Evolutionary conservation across 2,113 vertebrate species (phyloP), one percentile per base, ranked within the genome.

Genomic region (Macquaria australasica): DNA sequence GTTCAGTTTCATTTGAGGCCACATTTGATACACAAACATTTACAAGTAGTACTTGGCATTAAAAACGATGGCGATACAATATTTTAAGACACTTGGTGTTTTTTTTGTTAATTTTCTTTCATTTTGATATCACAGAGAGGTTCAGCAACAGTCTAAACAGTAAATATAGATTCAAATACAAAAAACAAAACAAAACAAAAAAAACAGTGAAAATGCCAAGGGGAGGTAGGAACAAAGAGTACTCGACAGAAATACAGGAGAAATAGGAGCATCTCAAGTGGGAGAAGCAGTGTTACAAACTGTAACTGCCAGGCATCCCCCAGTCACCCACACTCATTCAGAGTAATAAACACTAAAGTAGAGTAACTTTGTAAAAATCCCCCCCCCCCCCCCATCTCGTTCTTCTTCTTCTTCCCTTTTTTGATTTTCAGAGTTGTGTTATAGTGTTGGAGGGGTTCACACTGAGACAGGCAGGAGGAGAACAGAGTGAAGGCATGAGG

Each of bases 31-130:
- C 96, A 97, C 96, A 95, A 95, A 96, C 95, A 95, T 96, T 96
- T 96, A 97, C 96, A 96, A 95, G 95, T 96, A 94, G 93, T 96
- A 97, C 96, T 96, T 96, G 96, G 97, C 96, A 96, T 96, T 96
- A 97, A 96, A 97, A 97, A 96, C 96, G 87, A 97, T 97, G 96
- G 96, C 95, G 89, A 95, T 96, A 97, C 96, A 96, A 96, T 97
- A 95, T 95, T 95, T 97, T 97, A 97, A 97, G 97, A 97, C 97
- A 97, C 95, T 97, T 96, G 96, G 97, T 97, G 97, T 96, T 96
- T 96, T 96, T 95, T 94, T 94, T 93, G 81, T 88, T 59, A 41
- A 89, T 93, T 94, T 95, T 93, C 79, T 89, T 93, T 93, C 51
- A 25, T 95, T 95, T 95, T 92, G 88, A 95, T 96, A 96, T 95